These are phyloP conservation scores for Drosophila peninsularis DNA, from an alignment of 2,888 invertebrate genomes.

Conservation along the genomic window DNA sequence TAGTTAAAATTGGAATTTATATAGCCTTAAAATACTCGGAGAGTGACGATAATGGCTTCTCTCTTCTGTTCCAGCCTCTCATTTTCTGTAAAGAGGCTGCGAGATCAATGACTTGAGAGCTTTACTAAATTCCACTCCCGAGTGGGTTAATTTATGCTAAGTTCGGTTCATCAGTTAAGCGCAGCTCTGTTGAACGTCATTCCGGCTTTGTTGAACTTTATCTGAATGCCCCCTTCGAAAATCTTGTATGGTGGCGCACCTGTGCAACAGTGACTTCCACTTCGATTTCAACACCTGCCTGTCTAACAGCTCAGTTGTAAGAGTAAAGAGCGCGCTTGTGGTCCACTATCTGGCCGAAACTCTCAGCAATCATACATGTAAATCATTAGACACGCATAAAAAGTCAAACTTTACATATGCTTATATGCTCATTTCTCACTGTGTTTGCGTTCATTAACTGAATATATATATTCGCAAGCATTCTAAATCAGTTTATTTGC, in stretches of 20 bases:
- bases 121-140: constrained; percentile 15
- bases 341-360: constrained; percentile 40
- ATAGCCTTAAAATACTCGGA: neutral
- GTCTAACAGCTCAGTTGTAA: constrained; percentile 48
- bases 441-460: constrained; percentile 28
- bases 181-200: constrained; percentile 23
- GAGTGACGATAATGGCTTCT: neutral
- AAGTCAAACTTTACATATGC: constrained; percentile 52
- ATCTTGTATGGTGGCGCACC: constrained; percentile 43
- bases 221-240: constrained; percentile 38
- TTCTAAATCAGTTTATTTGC: constrained; percentile 65
- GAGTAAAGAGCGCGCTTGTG: constrained; percentile 35
- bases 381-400: constrained; percentile 44
- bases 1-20: neutral
- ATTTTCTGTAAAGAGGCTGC: neutral
- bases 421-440: constrained; percentile 31
- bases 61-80: neutral
- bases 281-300: constrained; percentile 37
- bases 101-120: constrained; percentile 16
- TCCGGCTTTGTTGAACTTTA: constrained; percentile 43
- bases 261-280: constrained; percentile 46
- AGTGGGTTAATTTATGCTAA: constrained; percentile 38
- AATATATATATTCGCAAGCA: constrained; percentile 43
- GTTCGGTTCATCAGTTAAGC: constrained; percentile 31
- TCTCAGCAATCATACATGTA: constrained; percentile 42